Evolutionary conservation across 2,113 vertebrate genomes (phyloP).

Genomic region (Tonatia bakeri): DNA sequence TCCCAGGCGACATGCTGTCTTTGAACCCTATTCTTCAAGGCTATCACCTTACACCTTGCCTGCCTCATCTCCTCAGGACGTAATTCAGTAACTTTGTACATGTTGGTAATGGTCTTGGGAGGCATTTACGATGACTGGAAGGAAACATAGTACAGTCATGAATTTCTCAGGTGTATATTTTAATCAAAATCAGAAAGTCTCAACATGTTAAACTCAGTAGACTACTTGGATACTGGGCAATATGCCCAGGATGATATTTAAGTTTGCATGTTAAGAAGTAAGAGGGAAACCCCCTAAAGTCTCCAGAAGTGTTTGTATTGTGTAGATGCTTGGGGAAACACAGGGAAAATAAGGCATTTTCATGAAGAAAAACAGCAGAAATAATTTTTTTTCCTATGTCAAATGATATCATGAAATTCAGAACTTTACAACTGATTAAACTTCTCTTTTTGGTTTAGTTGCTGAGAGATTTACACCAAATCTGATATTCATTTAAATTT

Average conservation of each 20-base stretch:
- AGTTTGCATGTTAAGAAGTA: conserved; percentile 16
- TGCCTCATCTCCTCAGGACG: conserved; percentile 36
- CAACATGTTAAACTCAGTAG: background rate
- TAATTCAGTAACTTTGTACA: conserved; percentile 4
- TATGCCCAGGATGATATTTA: background rate
- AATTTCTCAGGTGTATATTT: conserved; percentile 35
- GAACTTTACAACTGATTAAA: background rate
- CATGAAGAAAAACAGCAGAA: background rate
- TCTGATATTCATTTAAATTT: background rate
- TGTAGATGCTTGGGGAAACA: background rate
- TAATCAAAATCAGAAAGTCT: conserved; percentile 52
- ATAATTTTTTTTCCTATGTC: background rate
- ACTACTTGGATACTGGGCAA: background rate
- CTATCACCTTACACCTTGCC: conserved; percentile 47
- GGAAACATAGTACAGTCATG: background rate
- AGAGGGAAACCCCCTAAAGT: background rate
- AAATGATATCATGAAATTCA: background rate
- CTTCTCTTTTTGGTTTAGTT: conserved; percentile 27
- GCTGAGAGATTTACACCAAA: background rate
- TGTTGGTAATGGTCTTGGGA: conserved; percentile 15
- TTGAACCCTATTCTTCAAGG: conserved; percentile 41
- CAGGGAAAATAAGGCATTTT: background rate
- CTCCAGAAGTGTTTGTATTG: background rate
- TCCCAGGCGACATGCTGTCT: background rate
- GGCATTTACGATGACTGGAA: background rate